phyloP scores from a whole-genome alignment of 1,140 invertebrate species.

The Arctopsyche grandis region DNA sequence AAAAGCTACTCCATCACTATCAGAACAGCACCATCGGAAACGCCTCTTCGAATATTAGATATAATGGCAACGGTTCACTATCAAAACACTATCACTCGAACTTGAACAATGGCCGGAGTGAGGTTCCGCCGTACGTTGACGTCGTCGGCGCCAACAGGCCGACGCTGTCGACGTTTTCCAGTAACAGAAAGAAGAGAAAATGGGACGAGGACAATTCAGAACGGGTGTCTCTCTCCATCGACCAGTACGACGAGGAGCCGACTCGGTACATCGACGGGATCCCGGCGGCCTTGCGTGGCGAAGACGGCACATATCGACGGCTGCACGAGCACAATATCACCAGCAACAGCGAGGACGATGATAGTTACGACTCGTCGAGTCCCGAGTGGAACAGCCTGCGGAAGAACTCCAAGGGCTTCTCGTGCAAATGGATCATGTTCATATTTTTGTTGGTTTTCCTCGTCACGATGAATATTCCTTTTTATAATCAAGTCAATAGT shows the following conservation, averaged over 20 bases:
- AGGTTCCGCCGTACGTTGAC: background rate
- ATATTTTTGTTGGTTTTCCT: slow-evolving; percentile 62
- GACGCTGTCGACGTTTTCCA: background rate
- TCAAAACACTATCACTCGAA: background rate
- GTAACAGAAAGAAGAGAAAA: slow-evolving; percentile 22
- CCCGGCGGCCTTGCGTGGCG: slow-evolving; percentile 9
- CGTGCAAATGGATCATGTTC: slow-evolving; percentile 61
- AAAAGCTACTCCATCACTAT: background rate
- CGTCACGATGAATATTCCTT: slow-evolving; percentile 64
- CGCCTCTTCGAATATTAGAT: background rate
- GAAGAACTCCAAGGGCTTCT: slow-evolving; percentile 57
- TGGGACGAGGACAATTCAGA: background rate
- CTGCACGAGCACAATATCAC: slow-evolving; percentile 35
- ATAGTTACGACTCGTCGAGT: slow-evolving; percentile 43
- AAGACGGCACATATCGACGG: slow-evolving; percentile 23
- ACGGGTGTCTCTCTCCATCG: background rate
- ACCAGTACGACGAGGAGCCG: background rate
- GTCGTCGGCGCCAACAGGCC: background rate
- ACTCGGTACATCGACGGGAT: slow-evolving; percentile 14
- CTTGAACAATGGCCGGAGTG: background rate
- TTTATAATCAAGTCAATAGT: slow-evolving; percentile 61
- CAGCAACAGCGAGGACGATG: slow-evolving; percentile 8
- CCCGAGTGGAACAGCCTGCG: slow-evolving; percentile 54
- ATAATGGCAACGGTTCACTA: background rate
- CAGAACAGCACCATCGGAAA: background rate